These are phyloP conservation scores for Cyphomyrmex costatus DNA, from an alignment of 1,140 invertebrate genomes.

Conservation along the genomic window DNA sequence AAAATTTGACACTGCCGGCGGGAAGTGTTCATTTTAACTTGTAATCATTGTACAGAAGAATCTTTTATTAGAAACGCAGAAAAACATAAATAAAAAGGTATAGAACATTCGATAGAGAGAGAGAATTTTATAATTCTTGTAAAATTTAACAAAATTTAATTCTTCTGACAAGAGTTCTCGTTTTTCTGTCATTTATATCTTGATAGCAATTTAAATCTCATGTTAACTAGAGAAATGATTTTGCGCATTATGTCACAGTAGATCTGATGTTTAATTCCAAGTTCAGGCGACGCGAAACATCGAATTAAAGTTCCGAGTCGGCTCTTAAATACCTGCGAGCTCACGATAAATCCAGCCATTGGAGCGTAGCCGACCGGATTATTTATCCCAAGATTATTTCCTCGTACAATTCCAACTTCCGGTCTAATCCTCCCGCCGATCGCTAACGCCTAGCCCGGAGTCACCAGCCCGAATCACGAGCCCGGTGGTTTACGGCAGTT, in stretches of 20 bases:
- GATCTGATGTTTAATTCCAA: constrained; percentile 25
- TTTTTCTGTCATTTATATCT: background rate
- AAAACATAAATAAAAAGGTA: background rate
- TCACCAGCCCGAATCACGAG: constrained; percentile 7
- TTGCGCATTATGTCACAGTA: background rate
- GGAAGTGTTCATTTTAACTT: background rate
- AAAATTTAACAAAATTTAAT: background rate
- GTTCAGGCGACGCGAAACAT: constrained; percentile 12
- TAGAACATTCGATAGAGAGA: no score
- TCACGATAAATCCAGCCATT: constrained; percentile 59
- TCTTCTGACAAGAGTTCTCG: background rate
- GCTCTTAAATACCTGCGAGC: constrained; percentile 55
- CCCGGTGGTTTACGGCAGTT: constrained; percentile 48
- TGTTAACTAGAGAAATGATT: background rate
- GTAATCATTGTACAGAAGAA: background rate
- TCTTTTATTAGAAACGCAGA: background rate
- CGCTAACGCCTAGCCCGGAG: background rate
- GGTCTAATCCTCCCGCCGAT: constrained; percentile 59
- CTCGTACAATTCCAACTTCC: constrained; percentile 63
- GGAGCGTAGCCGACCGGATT: constrained; percentile 56
- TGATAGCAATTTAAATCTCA: background rate
- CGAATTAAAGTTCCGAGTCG: constrained; percentile 23
- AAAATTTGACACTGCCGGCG: no score
- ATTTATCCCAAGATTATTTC: constrained; percentile 68
- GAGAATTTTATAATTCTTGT: no score